These are phyloP conservation scores for Alces alces DNA, from an alignment of 2,113 vertebrate species.

Conservation along the genomic window DNA sequence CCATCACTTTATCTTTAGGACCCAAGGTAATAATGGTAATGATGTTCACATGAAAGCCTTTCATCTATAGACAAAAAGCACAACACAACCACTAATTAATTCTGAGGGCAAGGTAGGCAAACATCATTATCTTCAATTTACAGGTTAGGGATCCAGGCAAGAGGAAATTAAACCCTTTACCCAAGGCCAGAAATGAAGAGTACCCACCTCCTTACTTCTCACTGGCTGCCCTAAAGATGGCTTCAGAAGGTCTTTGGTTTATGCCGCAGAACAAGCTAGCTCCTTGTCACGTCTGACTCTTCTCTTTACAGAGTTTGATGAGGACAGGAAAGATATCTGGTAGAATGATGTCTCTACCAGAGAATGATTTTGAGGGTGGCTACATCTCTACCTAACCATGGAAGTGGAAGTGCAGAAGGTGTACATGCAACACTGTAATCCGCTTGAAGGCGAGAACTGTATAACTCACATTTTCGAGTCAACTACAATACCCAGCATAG, in stretches of 20 bases:
- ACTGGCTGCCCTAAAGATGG: neutral
- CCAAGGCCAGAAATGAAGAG: neutral
- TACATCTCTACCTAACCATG: neutral
- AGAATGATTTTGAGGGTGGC: neutral
- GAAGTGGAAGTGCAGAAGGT: neutral
- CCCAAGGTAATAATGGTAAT: neutral
- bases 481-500: neutral
- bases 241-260: neutral
- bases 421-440: neutral
- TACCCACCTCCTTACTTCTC: neutral
- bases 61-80: constrained; percentile 40
- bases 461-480: neutral
- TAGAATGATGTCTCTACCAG: neutral
- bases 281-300: neutral
- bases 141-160: neutral
- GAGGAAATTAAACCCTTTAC: constrained; percentile 35
- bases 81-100: constrained; percentile 62
- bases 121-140: constrained; percentile 60
- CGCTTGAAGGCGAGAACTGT: neutral
- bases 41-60: constrained; percentile 18
- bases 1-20: constrained; percentile 34
- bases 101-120: constrained; percentile 31
- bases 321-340: neutral
- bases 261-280: neutral
- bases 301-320: neutral